These are phyloP conservation scores for Mormyrus hasselquistii DNA, from an alignment of 2,797 vertebrate species.

Conservation along the genomic window DNA sequence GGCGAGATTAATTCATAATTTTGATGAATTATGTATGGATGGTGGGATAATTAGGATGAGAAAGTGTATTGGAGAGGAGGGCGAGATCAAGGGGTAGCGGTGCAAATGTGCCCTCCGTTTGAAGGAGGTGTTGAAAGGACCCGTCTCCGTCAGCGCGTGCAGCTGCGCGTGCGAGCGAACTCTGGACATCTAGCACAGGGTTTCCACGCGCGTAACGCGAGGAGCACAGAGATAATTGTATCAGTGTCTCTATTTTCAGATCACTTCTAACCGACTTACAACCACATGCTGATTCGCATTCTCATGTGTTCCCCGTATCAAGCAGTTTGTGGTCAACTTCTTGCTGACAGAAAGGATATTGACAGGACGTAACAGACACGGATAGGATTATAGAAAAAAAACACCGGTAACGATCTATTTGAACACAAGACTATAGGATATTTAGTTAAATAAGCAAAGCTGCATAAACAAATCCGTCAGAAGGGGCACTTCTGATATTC, in stretches of 20 bases:
- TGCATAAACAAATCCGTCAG: background rate
- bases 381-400: background rate
- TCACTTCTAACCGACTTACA: background rate
- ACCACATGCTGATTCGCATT: background rate
- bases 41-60: background rate
- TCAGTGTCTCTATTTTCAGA: background rate
- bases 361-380: slow-evolving; percentile 7
- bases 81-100: background rate
- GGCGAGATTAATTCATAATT: background rate
- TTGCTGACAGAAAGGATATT: slow-evolving; percentile 7
- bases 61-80: background rate
- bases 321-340: background rate
- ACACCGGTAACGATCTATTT: background rate
- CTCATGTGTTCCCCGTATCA: background rate
- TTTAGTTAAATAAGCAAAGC: background rate
- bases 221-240: background rate
- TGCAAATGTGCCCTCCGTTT: background rate
- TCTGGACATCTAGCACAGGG: background rate
- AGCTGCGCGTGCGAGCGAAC: background rate
- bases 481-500: background rate
- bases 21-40: background rate
- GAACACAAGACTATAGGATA: background rate
- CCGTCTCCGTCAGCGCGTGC: background rate
- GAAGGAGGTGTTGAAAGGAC: background rate
- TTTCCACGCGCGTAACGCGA: background rate